These are phyloP conservation scores for Scaptomyza pallida DNA, from an alignment of 1,140 invertebrate species.

Conservation along the genomic window DNA sequence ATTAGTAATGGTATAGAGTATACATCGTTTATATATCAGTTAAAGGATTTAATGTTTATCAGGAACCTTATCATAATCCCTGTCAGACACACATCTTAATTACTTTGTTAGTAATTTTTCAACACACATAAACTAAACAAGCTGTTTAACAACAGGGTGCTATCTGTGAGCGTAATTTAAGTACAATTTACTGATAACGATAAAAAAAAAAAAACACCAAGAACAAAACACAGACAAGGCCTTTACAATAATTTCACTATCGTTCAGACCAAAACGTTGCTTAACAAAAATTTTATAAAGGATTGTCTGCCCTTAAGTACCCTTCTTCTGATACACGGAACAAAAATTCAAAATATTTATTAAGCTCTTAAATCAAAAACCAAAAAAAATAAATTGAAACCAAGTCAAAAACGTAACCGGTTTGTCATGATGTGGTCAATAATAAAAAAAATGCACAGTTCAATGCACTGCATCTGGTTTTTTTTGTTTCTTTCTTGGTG, in stretches of 20 bases:
- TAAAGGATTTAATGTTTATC: neutral
- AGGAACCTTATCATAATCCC: conserved; percentile 20
- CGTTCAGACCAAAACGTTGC: too few relatives aligned
- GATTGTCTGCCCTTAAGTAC: neutral
- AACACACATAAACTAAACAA: conserved; percentile 24
- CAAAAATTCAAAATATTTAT: conserved; percentile 28
- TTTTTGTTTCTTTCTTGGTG: conserved; percentile 9
- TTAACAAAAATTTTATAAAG: too few relatives aligned
- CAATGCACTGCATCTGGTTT: conserved; percentile 37
- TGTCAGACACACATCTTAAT: conserved; percentile 32
- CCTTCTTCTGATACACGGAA: neutral
- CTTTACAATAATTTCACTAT: neutral
- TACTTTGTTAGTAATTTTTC: conserved; percentile 14
- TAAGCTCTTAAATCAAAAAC: conserved; percentile 8
- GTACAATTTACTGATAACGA: conserved; percentile 25
- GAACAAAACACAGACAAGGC: neutral
- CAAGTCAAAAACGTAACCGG: conserved; percentile 47
- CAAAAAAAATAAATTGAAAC: conserved; percentile 36
- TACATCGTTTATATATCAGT: conserved; percentile 15
- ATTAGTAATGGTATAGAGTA: conserved; percentile 2
- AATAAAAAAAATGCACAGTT: conserved; percentile 26
- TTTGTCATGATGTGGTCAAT: conserved; percentile 17
- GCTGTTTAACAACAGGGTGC: conserved; percentile 35
- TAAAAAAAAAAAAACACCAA: neutral
- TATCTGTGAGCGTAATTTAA: conserved; percentile 30